Evolutionary conservation across 2,113 vertebrate species (phyloP).

Genomic region (Syngnathus typhle): DNA sequence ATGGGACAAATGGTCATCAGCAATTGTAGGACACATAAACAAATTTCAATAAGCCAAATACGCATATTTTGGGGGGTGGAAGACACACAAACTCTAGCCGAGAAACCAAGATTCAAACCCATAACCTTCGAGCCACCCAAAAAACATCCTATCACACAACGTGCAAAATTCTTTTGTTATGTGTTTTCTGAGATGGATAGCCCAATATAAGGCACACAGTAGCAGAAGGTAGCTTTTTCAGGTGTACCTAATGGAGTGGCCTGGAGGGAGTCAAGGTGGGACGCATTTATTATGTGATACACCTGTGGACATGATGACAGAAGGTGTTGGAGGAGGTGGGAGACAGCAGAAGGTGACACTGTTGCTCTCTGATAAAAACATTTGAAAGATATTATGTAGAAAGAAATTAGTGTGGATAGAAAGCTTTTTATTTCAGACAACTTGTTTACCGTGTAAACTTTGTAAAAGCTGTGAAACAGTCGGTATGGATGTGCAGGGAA

Average conservation of each 20-base stretch:
- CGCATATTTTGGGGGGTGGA: too few species aligned
- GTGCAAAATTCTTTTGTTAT: too few species aligned
- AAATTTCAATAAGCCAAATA: too few species aligned
- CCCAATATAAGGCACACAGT: neutral
- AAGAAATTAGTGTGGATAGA: neutral
- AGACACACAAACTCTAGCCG: too few species aligned
- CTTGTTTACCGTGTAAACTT: neutral
- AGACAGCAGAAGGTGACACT: constrained; percentile 7
- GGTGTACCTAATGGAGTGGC: neutral
- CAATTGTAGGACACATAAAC: too few species aligned
- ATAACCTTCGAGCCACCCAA: too few species aligned
- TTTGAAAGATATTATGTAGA: neutral
- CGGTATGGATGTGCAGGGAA: too few species aligned
- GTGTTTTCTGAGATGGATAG: too few species aligned
- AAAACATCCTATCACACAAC: too few species aligned
- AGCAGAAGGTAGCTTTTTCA: neutral
- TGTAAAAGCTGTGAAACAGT: neutral
- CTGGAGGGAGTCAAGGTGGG: neutral
- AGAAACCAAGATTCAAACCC: too few species aligned
- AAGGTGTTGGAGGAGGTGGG: constrained; percentile 1
- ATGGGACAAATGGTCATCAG: too few species aligned
- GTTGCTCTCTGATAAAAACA: neutral
- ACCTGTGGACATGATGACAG: constrained; percentile 1
- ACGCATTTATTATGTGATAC: neutral
- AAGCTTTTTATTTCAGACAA: neutral